Evolutionary conservation across 2,113 vertebrate species (phyloP).

Genomic region (Stercorarius parasiticus): DNA sequence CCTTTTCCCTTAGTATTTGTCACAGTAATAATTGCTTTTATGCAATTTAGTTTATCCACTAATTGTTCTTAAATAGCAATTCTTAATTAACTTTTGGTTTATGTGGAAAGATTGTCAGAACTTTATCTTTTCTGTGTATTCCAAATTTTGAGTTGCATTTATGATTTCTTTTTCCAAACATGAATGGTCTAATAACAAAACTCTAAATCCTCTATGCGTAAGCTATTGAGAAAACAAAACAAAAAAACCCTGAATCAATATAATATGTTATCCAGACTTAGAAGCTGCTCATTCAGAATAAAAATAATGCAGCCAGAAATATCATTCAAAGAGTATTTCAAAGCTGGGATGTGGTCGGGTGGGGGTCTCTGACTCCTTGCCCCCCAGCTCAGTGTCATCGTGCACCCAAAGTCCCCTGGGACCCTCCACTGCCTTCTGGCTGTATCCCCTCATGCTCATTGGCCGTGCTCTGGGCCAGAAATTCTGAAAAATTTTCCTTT

Average conservation of each 20-base stretch:
- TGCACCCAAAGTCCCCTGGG: accelerated
- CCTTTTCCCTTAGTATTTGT: not conserved
- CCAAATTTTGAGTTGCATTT: not conserved
- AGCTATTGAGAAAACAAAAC: not conserved
- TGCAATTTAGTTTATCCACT: not conserved
- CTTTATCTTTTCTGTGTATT: not conserved
- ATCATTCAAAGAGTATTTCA: not conserved
- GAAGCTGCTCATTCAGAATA: not conserved
- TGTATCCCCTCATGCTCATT: not conserved
- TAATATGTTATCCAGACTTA: not conserved
- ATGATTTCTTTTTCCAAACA: not conserved
- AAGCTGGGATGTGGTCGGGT: not conserved
- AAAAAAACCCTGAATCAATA: too few species aligned
- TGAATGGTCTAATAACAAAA: not conserved
- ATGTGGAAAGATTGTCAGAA: not conserved
- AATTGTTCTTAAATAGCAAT: not conserved
- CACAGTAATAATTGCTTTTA: not conserved
- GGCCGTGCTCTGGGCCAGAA: not conserved
- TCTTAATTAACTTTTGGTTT: not conserved
- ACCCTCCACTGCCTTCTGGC: not conserved
- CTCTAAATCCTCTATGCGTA: not conserved
- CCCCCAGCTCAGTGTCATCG: not conserved
- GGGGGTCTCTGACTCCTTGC: too few species aligned
- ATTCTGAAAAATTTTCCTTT: not conserved
- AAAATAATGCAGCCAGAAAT: not conserved